Evolutionary conservation across 2,888 invertebrate species (phyloP), one percentile per base, ranked within the genome.

Genomic region (Dryadula phaetusa): DNA sequence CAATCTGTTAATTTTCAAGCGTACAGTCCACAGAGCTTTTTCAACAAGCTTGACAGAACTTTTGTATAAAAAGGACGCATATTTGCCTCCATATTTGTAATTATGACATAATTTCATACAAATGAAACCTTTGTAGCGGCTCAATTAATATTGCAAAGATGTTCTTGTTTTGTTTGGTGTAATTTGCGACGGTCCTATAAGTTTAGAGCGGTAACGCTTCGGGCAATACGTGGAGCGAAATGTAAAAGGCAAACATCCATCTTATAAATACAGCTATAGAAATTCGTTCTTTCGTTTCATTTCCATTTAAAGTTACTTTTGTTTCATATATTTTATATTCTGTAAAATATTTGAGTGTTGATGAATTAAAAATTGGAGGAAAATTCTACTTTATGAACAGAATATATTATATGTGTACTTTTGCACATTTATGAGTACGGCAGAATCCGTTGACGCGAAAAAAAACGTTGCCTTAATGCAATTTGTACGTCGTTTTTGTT

Each of bases 121-220:
- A 70, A 70, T 66, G 61, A 49, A 65, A 60, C 64, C 58, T 65
- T 65, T 64, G 58, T 40, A 25, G 64, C 32, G 22, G 52, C 66
- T 56, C 64, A 66, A 60, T 70, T 67, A 66, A 49, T 54, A 70
- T 66, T 70, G 61, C 64, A 64, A 66, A 70, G 64, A 61, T 62
- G 64, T 54, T 65, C 28, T 58, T 65, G 49, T 62, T 64, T 66
- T 66, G 66, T 70, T 56, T 56, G 49, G 56, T 65, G 71, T 71
- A 62, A 66, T 69, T 71, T 67, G 47, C 64, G 52, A 70, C 62
- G 67, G 58, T 64, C 66, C 64, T 64, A 42, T 58, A 69, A 71
- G 64, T 64, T 69, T 56, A 67, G 58, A 67, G 53, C 68, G 61
- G 66, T 52, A 62, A 34, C 62, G 69, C 64, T 66, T 34, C 53